phyloP scores from a whole-genome alignment of 2,113 vertebrate genomes.

The Carollia perspicillata region DNA sequence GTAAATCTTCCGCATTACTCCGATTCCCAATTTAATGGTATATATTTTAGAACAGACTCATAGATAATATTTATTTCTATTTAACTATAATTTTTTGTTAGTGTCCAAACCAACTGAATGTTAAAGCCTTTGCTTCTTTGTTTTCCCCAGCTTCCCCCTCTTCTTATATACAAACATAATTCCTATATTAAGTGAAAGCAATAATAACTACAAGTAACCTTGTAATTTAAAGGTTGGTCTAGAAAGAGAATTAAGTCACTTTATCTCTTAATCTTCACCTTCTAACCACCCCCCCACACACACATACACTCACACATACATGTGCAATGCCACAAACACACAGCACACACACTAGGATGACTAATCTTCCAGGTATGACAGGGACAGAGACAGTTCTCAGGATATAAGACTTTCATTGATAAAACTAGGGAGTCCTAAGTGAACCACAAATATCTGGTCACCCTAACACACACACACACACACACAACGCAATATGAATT shows the following conservation, averaged over 20 bases:
- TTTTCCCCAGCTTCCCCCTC: not conserved
- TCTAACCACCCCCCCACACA: not conserved
- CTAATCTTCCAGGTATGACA: not conserved
- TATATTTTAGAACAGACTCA: not conserved
- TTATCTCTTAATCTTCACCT: not conserved
- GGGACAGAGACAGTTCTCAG: not conserved
- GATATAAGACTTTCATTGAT: not conserved
- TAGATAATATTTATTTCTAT: not conserved
- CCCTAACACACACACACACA: not conserved
- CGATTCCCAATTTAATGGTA: not conserved
- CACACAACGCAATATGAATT: not conserved
- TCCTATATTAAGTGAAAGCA: not conserved
- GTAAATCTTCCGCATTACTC: not conserved
- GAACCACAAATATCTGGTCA: not conserved
- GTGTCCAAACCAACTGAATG: not conserved
- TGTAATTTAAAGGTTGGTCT: not conserved
- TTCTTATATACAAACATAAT: not conserved
- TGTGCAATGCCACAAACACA: not conserved
- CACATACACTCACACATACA: not conserved
- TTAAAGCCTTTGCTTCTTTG: not conserved
- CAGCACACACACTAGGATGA: not conserved
- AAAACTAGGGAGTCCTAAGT: not conserved
- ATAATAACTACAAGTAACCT: not conserved
- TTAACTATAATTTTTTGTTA: conserved; percentile 14
- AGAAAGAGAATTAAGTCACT: not conserved